phyloP scores from a whole-genome alignment of 2,797 vertebrate genomes.

The Helarctos malayanus region DNA sequence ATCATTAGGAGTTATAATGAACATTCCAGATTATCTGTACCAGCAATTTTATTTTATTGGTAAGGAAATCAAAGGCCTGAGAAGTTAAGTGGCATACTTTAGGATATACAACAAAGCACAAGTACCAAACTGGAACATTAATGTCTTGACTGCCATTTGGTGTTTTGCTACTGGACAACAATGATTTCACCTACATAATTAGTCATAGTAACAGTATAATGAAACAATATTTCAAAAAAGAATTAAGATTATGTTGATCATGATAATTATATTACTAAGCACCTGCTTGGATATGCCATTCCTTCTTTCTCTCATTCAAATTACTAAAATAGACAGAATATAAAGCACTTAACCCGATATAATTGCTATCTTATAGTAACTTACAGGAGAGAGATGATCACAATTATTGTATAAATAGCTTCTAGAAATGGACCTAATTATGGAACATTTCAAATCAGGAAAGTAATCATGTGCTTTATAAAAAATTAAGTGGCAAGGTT shows the following conservation, averaged over 20 bases:
- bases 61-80: conserved; percentile 41
- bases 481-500: background rate
- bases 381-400: conserved; percentile 8
- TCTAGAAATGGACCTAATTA: conserved; percentile 11
- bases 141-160: background rate
- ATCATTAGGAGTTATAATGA: background rate
- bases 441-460: conserved; percentile 47
- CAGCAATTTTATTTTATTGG: conserved; percentile 11
- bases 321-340: conserved; percentile 58
- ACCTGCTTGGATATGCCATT: background rate
- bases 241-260: conserved; percentile 31
- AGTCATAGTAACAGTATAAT: conserved; percentile 24
- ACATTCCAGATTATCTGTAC: background rate
- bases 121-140: background rate
- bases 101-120: background rate
- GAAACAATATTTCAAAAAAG: background rate
- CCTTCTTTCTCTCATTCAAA: conserved; percentile 21
- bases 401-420: conserved; percentile 19
- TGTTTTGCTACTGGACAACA: conserved; percentile 10
- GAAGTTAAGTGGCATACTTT: background rate
- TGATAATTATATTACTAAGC: conserved; percentile 14
- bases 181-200: conserved; percentile 13
- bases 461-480: conserved; percentile 37
- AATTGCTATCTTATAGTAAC: background rate
- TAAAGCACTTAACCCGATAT: background rate